A percentile compares a stretch with the other conserved stretches of the same genome.
Conservation (phyloP, 53 echinoderm and acorn worm species). For the Astropecten irregularis region DNA sequence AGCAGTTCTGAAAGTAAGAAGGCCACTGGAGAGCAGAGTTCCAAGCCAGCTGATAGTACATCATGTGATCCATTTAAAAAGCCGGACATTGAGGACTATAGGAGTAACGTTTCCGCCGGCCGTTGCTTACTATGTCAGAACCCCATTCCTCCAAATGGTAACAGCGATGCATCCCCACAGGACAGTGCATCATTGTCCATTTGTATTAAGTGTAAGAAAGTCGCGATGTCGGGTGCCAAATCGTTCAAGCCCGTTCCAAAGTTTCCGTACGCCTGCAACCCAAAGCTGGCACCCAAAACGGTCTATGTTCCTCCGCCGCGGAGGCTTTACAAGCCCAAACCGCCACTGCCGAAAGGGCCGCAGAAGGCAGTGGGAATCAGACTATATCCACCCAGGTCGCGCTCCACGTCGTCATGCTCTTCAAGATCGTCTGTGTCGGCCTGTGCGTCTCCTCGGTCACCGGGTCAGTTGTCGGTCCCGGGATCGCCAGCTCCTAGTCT, state of each 20-base stretch:
- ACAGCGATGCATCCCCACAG: conserved; percentile 61
- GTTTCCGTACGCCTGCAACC: conserved; percentile 81
- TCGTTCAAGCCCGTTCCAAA: conserved; percentile 78
- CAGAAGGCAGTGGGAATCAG: conserved; percentile 44
- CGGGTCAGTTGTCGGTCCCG: conserved; percentile 56
- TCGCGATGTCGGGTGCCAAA: conserved; percentile 70
- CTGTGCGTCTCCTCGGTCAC: conserved; percentile 36
- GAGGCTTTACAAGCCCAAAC: background rate
- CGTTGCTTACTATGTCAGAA: conserved; percentile 86
- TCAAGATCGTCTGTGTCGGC: conserved; percentile 44
- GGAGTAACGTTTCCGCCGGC: conserved; percentile 73
- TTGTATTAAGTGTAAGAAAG: conserved; percentile 79
- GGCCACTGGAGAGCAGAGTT: background rate
- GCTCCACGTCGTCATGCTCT: conserved; percentile 53
- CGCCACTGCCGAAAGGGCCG: conserved; percentile 2
- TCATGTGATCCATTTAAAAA: conserved; percentile 72
- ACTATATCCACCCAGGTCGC: conserved; percentile 51
- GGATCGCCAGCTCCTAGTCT: conserved; percentile 73
- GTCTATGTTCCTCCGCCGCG: conserved; percentile 39
- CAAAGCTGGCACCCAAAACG: conserved; percentile 61
- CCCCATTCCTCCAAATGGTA: conserved; percentile 73
- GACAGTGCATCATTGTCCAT: conserved; percentile 69
- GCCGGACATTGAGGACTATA: conserved; percentile 87
- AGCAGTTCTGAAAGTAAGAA: background rate
- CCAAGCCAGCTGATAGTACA: background rate